Base-by-base conservation (phyloP, 1,140 invertebrate species). In the Papilio polytes region DNA sequence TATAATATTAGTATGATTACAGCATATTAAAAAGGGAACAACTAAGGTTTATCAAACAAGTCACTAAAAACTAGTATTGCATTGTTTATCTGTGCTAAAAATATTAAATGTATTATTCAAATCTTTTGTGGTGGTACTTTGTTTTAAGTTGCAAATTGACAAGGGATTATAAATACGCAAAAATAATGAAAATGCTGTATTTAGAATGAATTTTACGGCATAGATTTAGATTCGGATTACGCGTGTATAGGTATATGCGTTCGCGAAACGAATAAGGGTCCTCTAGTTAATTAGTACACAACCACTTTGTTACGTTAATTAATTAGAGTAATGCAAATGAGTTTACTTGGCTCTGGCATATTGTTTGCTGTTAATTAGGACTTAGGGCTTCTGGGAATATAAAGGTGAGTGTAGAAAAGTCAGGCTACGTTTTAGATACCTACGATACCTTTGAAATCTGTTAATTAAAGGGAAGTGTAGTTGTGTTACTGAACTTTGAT, bases 241-340 rank as follows among this genome's bases (percentile, higher is more conserved):
- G 20, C n/a, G n/a, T 18, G 20, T 9, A 51, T 51, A n/a, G 18
- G 44, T 76, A 15, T 20, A 7, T 46, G 18, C 15, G 26, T 46
- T 74, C 72, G n/a, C 10, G 20, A 10, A 76, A 76, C 46, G 74
- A 20, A 46, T 66, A 74, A 82, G 79, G 80, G 63, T 63, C 79
- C 81, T 82, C 72, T 80, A 78, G 76, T 80, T 78, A 83, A 78
- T 80, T 83, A 83, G 82, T 80, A 80, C 79, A 80, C 59, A 63
- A 73, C 74, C 66, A 80, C 80, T 83, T 80, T 83, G 82, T 83
- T 83, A 80, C 82, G 36, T 83, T 80, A 83, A 80, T 80, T 80
- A 83, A 83, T 83, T 80, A 83, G 80, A 79, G 82, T 41, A 77
- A 41, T 66, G 59, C 78, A 59, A 80, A 63, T 53, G 77, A 82